phyloP scores from a whole-genome alignment of 2,888 invertebrate species.

The Creontiades dilutus region DNA sequence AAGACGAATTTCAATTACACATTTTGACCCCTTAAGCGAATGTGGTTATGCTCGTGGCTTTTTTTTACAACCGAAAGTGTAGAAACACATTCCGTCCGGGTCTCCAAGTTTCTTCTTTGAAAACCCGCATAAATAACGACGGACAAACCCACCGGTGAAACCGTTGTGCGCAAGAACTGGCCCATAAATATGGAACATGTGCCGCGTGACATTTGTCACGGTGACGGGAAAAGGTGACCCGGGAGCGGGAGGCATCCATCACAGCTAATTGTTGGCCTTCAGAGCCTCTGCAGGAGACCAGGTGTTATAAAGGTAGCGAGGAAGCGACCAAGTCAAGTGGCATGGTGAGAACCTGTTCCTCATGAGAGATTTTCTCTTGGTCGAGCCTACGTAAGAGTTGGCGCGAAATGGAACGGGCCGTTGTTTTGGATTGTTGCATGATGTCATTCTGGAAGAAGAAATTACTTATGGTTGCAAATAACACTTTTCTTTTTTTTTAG shows the following conservation, averaged over 20 bases:
- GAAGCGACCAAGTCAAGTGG: neutral
- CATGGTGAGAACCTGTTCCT: neutral
- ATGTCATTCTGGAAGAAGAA: too few species aligned
- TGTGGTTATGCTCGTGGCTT: too few species aligned
- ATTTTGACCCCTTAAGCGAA: too few species aligned
- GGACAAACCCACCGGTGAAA: neutral
- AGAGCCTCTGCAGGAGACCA: neutral
- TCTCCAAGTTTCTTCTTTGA: neutral
- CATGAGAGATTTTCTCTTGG: neutral
- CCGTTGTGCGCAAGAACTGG: conserved; percentile 24
- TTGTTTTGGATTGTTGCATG: too few species aligned
- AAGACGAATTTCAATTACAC: too few species aligned
- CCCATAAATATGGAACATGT: conserved; percentile 42
- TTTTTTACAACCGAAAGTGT: neutral
- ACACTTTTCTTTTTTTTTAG: too few species aligned
- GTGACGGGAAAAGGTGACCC: conserved; percentile 35
- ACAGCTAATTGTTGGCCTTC: conserved; percentile 18
- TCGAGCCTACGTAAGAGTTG: too few species aligned
- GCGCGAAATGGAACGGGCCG: too few species aligned
- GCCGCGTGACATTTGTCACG: conserved; percentile 14
- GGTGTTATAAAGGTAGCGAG: neutral
- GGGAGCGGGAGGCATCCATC: conserved; percentile 1
- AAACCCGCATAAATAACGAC: conserved; percentile 18
- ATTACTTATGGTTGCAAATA: too few species aligned
- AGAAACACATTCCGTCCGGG: neutral